Evolutionary conservation across 2,888 invertebrate species (phyloP), one percentile per base, ranked within the genome.

Genomic region (Clunio marinus): DNA sequence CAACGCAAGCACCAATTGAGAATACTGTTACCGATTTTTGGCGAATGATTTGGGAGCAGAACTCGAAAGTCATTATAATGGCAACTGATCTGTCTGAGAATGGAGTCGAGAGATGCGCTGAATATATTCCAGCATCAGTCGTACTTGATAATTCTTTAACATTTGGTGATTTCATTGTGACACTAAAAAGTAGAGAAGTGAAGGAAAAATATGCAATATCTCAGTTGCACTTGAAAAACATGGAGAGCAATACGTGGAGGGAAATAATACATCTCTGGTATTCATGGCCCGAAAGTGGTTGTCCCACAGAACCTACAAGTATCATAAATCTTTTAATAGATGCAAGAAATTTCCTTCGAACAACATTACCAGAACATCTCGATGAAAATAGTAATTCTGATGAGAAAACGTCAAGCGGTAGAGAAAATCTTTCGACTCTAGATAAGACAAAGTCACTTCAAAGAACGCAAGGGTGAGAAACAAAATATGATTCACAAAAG

Each of bases 11-110:
- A 8, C 96, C 96, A 0, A 80, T 95, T 72, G 85, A 88, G 69
- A 85, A 86, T 71, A 96, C 95, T 0, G 87, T 93, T 1, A 82
- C 83, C 28, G 96, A 96, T 79, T 95, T 96, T 78, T 96, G 96
- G 96, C 84, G 92, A 51, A 95, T 96, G 96, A 85, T 95, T 63
- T 96, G 96, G 96, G 94, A 96, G 75, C 94, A 96, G 77, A 92
- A 95, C 77, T 86, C 87, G 13, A 85, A 91, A 73, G 88, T 93
- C 45, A 84, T 96, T 71, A 84, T 96, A 70, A 95, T 95, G 92
- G 82, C 95, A 32, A 95, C 94, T 0, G 91, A 92, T 78, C 85
- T 94, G 70, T 88, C 88, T 74, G 95, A 95, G 80, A 91, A 91
- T 73, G 94, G 93, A 69, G 87, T 91, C 74, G 91, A 93, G 75